These are phyloP conservation scores for Drosophila prolongata DNA, from an alignment of 2,888 invertebrate species.

Conservation along the genomic window DNA sequence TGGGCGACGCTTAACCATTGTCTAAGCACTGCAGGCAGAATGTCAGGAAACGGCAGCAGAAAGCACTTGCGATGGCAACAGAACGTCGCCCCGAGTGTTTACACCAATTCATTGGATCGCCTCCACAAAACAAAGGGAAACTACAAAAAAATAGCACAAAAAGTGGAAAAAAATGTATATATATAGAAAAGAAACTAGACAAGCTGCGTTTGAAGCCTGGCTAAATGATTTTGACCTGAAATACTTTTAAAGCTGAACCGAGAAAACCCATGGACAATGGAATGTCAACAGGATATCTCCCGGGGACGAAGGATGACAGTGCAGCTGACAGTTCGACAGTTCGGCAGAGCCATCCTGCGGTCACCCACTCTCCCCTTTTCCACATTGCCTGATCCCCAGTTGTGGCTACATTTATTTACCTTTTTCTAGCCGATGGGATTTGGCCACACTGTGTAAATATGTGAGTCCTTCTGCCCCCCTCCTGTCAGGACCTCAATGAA, in stretches of 20 bases:
- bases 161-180: background rate
- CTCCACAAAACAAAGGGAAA: slow-evolving; percentile 18
- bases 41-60: slow-evolving; percentile 44
- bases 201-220: background rate
- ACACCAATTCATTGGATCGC: slow-evolving; percentile 45
- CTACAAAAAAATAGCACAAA: background rate
- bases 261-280: slow-evolving; percentile 17
- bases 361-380: background rate
- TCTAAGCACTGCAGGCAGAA: slow-evolving; percentile 47
- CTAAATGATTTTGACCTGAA: slow-evolving; percentile 20
- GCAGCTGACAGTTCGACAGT: slow-evolving; percentile 20
- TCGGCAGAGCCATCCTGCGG: slow-evolving; percentile 30
- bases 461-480: slow-evolving; percentile 6
- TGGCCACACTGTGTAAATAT: slow-evolving; percentile 57
- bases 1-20: slow-evolving; percentile 43
- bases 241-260: slow-evolving; percentile 33
- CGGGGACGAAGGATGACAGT: slow-evolving; percentile 22
- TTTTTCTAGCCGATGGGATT: slow-evolving; percentile 45
- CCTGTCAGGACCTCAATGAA: slow-evolving; percentile 25
- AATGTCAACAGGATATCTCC: slow-evolving; percentile 18
- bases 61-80: slow-evolving; percentile 47
- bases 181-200: background rate
- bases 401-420: slow-evolving; percentile 61
- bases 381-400: slow-evolving; percentile 2
- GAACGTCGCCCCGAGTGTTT: slow-evolving; percentile 47